Conservation (phyloP, 1,140 invertebrate genomes). For the Tetramorium alpestre region DNA sequence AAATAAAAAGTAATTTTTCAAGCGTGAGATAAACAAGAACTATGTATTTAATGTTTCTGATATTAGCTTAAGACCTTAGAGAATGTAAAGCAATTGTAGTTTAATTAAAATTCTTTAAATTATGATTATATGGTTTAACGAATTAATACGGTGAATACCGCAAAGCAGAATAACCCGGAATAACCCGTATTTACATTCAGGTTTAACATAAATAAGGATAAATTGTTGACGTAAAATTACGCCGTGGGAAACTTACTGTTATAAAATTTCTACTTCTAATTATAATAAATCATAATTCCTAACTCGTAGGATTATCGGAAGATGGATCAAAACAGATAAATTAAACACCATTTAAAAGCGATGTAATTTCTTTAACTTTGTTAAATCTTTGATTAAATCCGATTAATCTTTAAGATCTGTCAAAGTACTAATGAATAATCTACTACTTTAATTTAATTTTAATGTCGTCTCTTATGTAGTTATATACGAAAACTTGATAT, state of each 20-base stretch:
- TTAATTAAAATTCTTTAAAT: constrained; percentile 35
- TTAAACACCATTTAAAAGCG: neutral
- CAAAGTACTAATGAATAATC: neutral
- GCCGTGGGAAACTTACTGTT: constrained; percentile 23
- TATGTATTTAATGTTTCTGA: constrained; percentile 17
- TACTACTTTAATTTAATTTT: neutral
- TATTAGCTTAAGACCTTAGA: constrained; percentile 12
- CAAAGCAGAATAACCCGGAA: constrained; percentile 16
- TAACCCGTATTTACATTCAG: constrained; percentile 25
- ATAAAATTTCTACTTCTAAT: constrained; percentile 37
- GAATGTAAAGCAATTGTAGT: constrained; percentile 23
- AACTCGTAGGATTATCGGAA: neutral
- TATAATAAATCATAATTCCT: neutral
- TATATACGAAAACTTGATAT: neutral
- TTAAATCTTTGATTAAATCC: neutral
- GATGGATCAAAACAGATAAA: neutral
- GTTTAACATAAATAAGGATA: constrained; percentile 46
- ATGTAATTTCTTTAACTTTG: neutral
- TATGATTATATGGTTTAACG: constrained; percentile 10
- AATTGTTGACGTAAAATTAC: constrained; percentile 3
- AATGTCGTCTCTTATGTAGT: neutral
- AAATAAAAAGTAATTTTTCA: constrained; percentile 5
- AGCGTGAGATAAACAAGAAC: constrained; percentile 1
- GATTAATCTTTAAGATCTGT: neutral
- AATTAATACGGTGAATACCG: constrained; percentile 23